Percentiles rank a stretch among this genome's conserved stretches.
Evolutionary conservation across 2,797 vertebrate genomes (phyloP).

Genomic region (Lepus oiostolus): DNA sequence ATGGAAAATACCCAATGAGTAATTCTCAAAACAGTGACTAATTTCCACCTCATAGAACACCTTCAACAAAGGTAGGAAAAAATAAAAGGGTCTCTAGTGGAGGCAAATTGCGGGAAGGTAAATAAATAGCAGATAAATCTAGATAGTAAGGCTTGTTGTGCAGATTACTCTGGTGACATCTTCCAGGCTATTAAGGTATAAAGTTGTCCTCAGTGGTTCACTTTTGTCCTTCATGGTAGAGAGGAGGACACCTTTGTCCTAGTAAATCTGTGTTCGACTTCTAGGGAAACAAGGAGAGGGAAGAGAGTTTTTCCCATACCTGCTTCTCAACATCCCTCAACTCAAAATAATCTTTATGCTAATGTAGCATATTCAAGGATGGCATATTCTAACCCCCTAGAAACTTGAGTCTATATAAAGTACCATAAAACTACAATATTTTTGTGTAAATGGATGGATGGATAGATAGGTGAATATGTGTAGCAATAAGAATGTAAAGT

Average conservation of each 20-base stretch:
- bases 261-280: background rate
- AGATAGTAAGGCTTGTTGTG: background rate
- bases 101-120: background rate
- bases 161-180: background rate
- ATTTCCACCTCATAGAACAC: too few species aligned
- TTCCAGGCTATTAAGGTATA: background rate
- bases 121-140: background rate
- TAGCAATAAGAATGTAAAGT: background rate
- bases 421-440: background rate
- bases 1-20: background rate
- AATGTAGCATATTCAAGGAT: background rate
- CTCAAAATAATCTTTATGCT: background rate
- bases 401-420: background rate
- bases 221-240: background rate
- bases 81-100: background rate
- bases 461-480: background rate
- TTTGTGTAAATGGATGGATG: background rate
- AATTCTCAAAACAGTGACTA: background rate
- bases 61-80: background rate
- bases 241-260: background rate
- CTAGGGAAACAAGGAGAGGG: background rate
- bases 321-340: background rate
- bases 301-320: background rate
- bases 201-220: background rate
- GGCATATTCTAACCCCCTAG: background rate